A percentile compares a stretch with the other conserved stretches of the same genome.
Evolutionary conservation across 2,797 vertebrate genomes (phyloP).

Genomic region (Diglossa cyanea): DNA sequence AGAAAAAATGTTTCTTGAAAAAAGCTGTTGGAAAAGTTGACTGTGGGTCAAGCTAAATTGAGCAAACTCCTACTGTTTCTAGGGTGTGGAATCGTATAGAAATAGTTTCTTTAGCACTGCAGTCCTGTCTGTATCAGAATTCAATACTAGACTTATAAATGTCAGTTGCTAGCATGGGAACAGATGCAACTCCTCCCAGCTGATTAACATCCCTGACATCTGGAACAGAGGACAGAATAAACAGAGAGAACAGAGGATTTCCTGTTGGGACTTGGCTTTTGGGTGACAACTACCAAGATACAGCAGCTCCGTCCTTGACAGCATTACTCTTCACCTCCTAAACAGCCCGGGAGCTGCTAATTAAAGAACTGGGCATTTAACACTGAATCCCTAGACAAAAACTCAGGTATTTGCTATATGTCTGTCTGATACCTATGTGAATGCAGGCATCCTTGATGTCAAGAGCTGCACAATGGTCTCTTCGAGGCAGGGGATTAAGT

Average conservation of each 20-base stretch:
- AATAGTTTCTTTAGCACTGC: background rate
- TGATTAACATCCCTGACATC: conserved; percentile 59
- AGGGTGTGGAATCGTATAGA: background rate
- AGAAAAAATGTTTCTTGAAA: conserved; percentile 50
- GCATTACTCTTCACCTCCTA: background rate
- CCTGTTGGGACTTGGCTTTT: conserved; percentile 52
- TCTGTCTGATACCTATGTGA: conserved; percentile 44
- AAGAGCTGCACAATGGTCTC: conserved; percentile 49
- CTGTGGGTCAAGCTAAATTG: background rate
- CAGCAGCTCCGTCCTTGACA: background rate
- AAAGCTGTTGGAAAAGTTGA: conserved; percentile 38
- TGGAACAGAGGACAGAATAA: conserved; percentile 55
- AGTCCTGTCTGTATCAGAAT: conserved; percentile 36
- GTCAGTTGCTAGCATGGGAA: conserved; percentile 46
- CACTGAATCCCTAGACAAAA: background rate
- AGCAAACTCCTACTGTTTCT: conserved; percentile 30
- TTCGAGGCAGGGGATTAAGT: conserved; percentile 48
- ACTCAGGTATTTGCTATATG: conserved; percentile 2
- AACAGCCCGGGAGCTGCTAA: background rate
- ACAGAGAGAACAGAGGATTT: conserved; percentile 57
- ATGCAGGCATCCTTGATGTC: conserved; percentile 39
- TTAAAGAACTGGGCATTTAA: conserved; percentile 16
- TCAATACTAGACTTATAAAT: conserved; percentile 54
- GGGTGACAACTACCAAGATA: conserved; percentile 52
- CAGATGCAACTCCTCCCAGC: conserved; percentile 54